Evolutionary conservation across 2,888 invertebrate genomes (phyloP).

Genomic region (Sarcophaga subvicina): DNA sequence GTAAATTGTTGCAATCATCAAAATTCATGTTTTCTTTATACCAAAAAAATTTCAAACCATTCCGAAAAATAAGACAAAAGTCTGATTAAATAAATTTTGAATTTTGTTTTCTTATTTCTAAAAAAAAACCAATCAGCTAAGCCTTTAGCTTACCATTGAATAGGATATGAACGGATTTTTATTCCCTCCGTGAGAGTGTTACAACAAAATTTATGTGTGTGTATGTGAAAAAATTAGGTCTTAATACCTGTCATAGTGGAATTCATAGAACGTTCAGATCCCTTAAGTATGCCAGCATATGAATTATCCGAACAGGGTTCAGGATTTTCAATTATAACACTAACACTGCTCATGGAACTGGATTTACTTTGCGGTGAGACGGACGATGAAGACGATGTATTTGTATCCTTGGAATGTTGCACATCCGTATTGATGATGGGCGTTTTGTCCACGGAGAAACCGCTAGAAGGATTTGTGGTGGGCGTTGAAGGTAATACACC

Average conservation of each 20-base stretch:
- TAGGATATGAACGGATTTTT: conserved; percentile 25
- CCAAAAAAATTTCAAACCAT: no score
- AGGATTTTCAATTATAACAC: conserved; percentile 78
- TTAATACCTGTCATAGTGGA: conserved; percentile 91
- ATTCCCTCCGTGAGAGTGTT: conserved; percentile 38
- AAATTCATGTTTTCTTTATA: no score
- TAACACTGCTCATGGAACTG: conserved; percentile 71
- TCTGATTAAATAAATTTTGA: conserved; percentile 2
- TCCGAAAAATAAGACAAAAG: no score
- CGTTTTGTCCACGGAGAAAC: conserved; percentile 37
- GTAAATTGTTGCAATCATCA: no score
- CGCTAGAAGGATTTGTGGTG: conserved; percentile 55
- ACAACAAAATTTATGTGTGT: conserved; percentile 19
- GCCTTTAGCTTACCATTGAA: conserved; percentile 44
- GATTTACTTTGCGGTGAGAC: conserved; percentile 59
- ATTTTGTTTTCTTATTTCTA: conserved; percentile 22
- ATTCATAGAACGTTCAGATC: conserved; percentile 86
- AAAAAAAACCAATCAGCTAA: neutral
- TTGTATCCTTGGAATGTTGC: conserved; percentile 42
- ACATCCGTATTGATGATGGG: conserved; percentile 3
- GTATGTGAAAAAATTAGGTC: conserved; percentile 69
- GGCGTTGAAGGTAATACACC: conserved; percentile 48
- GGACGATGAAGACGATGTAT: conserved; percentile 24
- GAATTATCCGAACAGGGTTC: conserved; percentile 81
- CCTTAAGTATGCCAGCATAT: conserved; percentile 95